Conservation (phyloP, 1,140 invertebrate species). For the Bursaphelenchus mucronatus region DNA sequence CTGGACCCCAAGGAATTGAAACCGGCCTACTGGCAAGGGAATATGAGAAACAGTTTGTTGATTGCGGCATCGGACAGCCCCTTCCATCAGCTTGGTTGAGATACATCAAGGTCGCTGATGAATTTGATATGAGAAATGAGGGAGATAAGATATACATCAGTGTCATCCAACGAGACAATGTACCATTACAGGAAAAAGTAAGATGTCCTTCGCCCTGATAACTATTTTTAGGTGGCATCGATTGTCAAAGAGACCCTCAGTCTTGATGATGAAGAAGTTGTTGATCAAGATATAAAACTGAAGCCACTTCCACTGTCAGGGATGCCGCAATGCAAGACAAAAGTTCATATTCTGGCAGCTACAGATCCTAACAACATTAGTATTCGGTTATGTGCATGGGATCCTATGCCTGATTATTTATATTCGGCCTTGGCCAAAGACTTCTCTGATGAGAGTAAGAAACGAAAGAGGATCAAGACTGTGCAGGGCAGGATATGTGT, state of each 20-base stretch:
- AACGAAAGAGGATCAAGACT: not conserved
- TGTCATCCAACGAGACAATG: conserved; percentile 12
- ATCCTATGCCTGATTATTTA: conserved; percentile 19
- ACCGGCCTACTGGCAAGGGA: not conserved
- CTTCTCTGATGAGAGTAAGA: conserved; percentile 9
- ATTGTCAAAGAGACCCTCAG: not conserved
- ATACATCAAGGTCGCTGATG: conserved; percentile 18
- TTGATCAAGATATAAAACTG: not conserved
- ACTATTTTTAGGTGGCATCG: conserved; percentile 2
- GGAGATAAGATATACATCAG: conserved; percentile 3
- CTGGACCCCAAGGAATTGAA: not conserved
- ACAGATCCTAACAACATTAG: conserved; percentile 20
- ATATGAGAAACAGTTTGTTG: conserved; percentile 18
- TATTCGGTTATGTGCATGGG: conserved; percentile 12
- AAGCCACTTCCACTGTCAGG: conserved; percentile 13
- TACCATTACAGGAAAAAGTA: conserved; percentile 6
- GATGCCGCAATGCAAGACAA: conserved; percentile 12
- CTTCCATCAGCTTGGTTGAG: conserved; percentile 19
- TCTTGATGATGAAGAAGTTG: not conserved
- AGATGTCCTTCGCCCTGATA: not conserved
- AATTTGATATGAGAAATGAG: conserved; percentile 16
- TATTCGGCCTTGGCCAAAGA: conserved; percentile 12
- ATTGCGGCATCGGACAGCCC: conserved; percentile 6
- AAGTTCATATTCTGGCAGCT: conserved; percentile 17
- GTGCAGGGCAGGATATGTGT: conserved; percentile 11